These are phyloP conservation scores for Noctua comes DNA, from an alignment of 2,888 invertebrate genomes.

Conservation along the genomic window DNA sequence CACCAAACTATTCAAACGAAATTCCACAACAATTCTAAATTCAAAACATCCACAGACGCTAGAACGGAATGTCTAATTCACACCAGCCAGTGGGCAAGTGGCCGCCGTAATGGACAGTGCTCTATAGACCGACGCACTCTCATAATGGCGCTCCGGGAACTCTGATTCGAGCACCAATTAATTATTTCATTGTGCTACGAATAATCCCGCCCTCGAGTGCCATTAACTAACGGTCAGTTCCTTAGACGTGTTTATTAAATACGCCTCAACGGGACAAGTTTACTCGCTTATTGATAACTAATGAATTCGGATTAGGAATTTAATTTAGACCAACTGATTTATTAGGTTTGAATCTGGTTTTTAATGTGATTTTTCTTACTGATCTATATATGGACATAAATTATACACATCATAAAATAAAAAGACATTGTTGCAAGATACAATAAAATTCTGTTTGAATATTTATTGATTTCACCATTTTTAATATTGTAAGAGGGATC, in stretches of 20 bases:
- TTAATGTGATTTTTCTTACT: constrained; percentile 42
- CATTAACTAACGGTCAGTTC: constrained; percentile 88
- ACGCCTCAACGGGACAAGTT: constrained; percentile 80
- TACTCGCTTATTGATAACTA: constrained; percentile 63
- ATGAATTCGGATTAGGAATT: constrained; percentile 60
- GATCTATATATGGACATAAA: constrained; percentile 40
- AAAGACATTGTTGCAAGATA: constrained; percentile 33
- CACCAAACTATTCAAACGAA: constrained; percentile 56
- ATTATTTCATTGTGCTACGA: constrained; percentile 87
- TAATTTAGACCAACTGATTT: constrained; percentile 61
- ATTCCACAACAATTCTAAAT: constrained; percentile 69
- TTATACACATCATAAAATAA: constrained; percentile 40
- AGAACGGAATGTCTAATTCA: constrained; percentile 78
- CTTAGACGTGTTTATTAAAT: constrained; percentile 88
- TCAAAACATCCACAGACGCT: constrained; percentile 71
- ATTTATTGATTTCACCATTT: constrained; percentile 47
- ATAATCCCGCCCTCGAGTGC: constrained; percentile 84
- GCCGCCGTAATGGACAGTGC: constrained; percentile 82
- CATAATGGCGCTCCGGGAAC: constrained; percentile 81
- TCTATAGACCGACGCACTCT: constrained; percentile 75
- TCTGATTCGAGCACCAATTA: constrained; percentile 88
- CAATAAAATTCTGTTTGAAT: constrained; percentile 34
- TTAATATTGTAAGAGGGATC: constrained; percentile 28
- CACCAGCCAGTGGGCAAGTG: constrained; percentile 81
- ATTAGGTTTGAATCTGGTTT: constrained; percentile 41